Evolutionary conservation across 2,888 invertebrate species (phyloP).

Genomic region (Acrobasis consociella): DNA sequence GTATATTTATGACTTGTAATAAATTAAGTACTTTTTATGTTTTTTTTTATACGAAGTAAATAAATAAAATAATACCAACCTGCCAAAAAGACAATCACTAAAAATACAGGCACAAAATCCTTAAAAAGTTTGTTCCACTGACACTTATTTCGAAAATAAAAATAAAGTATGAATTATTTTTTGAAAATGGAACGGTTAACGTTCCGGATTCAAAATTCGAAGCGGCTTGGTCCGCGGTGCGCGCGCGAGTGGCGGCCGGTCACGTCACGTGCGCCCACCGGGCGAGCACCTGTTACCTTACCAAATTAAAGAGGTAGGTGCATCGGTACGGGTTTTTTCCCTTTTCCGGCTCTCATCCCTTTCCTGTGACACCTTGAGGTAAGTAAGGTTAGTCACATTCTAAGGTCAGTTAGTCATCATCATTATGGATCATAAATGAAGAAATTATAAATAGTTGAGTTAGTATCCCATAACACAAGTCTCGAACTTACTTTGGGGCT

Average conservation of each 20-base stretch:
- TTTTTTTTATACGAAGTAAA: too few relatives aligned
- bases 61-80: conserved; percentile 52
- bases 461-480: too few relatives aligned
- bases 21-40: too few relatives aligned
- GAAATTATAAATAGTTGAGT: too few relatives aligned
- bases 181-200: conserved; percentile 58
- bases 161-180: conserved; percentile 41
- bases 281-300: conserved; percentile 63
- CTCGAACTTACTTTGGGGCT: too few relatives aligned
- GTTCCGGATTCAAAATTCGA: conserved; percentile 61
- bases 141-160: conserved; percentile 48
- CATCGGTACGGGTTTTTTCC: conserved; percentile 42
- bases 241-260: conserved; percentile 73
- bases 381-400: neutral
- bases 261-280: conserved; percentile 62
- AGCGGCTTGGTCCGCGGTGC: conserved; percentile 72
- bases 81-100: conserved; percentile 45
- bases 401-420: neutral
- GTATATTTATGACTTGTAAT: too few relatives aligned
- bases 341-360: conserved; percentile 44
- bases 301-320: conserved; percentile 55
- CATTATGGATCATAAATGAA: neutral
- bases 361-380: conserved; percentile 13
- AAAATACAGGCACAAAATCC: conserved; percentile 74
- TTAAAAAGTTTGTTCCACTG: conserved; percentile 65